phyloP scores from a whole-genome alignment of 2,797 vertebrate species.

The Muraenolepis orangiensis region DNA sequence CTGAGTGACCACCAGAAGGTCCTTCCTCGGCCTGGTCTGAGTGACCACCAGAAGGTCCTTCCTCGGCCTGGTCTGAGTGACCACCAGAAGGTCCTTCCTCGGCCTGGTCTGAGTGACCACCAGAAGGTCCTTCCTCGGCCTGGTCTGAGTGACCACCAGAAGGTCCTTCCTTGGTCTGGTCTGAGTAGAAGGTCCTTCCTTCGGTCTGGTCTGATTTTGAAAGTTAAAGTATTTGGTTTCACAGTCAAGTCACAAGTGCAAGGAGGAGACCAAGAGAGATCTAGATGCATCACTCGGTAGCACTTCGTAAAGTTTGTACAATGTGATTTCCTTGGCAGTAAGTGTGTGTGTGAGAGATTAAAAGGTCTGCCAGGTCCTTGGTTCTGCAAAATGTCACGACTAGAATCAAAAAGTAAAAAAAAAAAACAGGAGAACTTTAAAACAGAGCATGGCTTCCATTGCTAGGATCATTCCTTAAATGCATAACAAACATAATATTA shows the following conservation, averaged over 20 bases:
- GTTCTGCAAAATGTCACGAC: conserved; percentile 22
- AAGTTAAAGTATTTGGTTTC: conserved; percentile 47
- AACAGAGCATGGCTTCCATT: conserved; percentile 8
- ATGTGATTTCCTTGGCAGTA: conserved; percentile 52
- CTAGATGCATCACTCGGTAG: conserved; percentile 43
- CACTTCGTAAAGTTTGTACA: conserved; percentile 34
- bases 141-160: too few relatives aligned
- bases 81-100: neutral
- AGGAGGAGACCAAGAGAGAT: conserved; percentile 35
- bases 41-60: too few relatives aligned
- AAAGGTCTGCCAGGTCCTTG: conserved; percentile 22
- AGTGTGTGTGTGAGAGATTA: conserved; percentile 26
- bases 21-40: too few relatives aligned
- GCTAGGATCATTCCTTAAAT: conserved; percentile 9
- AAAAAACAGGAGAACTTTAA: conserved; percentile 13
- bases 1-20: neutral
- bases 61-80: too few relatives aligned
- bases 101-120: neutral
- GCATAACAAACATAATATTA: conserved; percentile 29
- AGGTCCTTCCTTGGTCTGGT: too few relatives aligned
- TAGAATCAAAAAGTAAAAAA: neutral
- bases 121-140: too few relatives aligned
- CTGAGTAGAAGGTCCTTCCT: neutral
- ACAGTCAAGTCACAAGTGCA: conserved; percentile 40
- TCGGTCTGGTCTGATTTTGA: too few relatives aligned